phyloP scores from a whole-genome alignment of 2,113 vertebrate genomes.

The Abramis brama region DNA sequence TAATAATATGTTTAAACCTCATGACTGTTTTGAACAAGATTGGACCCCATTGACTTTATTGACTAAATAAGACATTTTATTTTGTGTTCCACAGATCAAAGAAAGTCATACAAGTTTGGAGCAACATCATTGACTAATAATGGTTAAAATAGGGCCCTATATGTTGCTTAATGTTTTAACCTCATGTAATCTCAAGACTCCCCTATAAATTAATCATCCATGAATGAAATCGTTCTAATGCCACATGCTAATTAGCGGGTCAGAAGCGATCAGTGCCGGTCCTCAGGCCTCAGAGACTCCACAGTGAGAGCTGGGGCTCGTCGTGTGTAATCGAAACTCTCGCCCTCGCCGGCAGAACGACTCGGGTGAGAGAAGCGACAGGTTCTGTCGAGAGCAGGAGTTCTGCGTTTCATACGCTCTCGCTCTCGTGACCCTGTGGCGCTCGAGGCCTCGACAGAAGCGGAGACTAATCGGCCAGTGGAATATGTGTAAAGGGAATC shows the following conservation, averaged over 20 bases:
- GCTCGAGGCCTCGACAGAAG: not conserved
- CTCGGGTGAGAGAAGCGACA: not conserved
- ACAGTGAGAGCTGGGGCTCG: not conserved
- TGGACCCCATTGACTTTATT: no score
- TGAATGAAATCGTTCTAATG: slow-evolving; percentile 6
- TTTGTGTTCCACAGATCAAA: no score
- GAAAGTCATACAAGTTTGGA: no score
- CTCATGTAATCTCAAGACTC: not conserved
- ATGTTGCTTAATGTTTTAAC: not conserved
- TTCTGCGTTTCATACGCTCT: slow-evolving; percentile 13
- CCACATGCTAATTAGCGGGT: not conserved
- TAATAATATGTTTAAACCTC: no score
- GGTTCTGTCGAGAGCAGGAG: slow-evolving; percentile 11
- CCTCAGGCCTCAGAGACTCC: no score
- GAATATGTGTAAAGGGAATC: not conserved
- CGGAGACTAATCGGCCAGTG: not conserved
- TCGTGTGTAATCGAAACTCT: slow-evolving; percentile 28
- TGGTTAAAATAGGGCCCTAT: no score
- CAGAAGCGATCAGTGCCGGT: no score
- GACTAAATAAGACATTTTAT: no score
- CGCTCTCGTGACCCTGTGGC: not conserved
- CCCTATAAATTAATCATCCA: not conserved
- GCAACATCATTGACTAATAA: no score
- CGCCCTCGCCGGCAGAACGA: slow-evolving; percentile 5
- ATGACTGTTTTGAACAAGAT: no score